Evolutionary conservation across 2,113 vertebrate genomes (phyloP).

Genomic region (Laticauda colubrina): DNA sequence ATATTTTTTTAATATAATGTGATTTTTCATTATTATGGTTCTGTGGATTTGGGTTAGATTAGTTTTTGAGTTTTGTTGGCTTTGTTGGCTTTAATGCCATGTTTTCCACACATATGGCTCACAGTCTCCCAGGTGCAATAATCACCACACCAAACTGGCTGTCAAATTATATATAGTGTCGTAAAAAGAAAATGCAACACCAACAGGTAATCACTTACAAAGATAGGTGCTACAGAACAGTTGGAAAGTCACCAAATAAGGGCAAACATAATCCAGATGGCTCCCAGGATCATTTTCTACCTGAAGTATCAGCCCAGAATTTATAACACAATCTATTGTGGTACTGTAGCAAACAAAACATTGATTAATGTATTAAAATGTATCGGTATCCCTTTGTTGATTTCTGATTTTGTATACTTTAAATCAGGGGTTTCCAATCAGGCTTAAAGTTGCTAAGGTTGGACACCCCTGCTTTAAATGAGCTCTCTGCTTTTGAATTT

Average conservation of each 20-base stretch:
- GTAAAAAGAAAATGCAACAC: neutral
- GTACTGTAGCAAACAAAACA: neutral
- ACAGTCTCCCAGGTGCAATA: neutral
- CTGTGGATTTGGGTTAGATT: neutral
- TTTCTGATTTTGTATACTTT: neutral
- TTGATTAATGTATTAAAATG: neutral
- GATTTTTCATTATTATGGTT: neutral
- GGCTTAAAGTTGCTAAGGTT: too few relatives aligned
- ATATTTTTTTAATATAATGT: too few relatives aligned
- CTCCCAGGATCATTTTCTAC: neutral
- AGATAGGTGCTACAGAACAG: neutral
- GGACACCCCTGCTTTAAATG: neutral
- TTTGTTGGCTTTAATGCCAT: neutral
- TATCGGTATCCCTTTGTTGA: neutral
- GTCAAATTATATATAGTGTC: neutral
- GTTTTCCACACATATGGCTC: neutral
- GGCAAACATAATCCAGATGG: neutral
- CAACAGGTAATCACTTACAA: neutral
- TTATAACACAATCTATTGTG: neutral
- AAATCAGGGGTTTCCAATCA: neutral
- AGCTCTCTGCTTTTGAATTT: slow-evolving; percentile 27
- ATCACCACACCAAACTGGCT: neutral
- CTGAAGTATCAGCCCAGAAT: neutral
- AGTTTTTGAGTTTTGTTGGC: neutral
- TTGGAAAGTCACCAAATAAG: neutral